A percentile compares a stretch with the other conserved stretches of the same genome.
These are phyloP conservation scores for Xenopus laevis DNA, from an alignment of 2,113 vertebrate genomes.

Conservation along the genomic window DNA sequence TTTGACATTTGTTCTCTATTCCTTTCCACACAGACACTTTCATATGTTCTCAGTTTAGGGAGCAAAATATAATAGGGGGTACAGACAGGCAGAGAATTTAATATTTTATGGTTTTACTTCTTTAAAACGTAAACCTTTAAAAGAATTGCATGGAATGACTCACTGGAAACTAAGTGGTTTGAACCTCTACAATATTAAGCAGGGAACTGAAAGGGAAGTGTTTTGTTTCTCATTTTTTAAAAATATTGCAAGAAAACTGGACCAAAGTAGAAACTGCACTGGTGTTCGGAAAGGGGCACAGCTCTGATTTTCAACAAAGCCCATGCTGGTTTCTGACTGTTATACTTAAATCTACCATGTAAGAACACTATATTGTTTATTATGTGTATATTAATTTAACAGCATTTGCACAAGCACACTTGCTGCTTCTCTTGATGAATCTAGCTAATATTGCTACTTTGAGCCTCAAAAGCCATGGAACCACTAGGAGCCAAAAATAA, in stretches of 20 bases:
- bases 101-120: neutral
- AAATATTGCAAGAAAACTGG: constrained; percentile 13
- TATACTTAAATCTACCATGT: neutral
- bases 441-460: neutral
- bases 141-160: neutral
- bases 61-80: neutral
- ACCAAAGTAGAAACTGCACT: constrained; percentile 29
- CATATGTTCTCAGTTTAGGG: constrained; percentile 13
- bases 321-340: neutral
- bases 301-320: neutral
- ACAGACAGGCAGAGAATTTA: neutral
- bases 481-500: constrained; percentile 19
- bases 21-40: constrained; percentile 13
- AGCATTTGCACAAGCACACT: neutral
- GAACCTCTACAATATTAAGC: neutral
- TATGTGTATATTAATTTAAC: neutral
- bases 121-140: neutral
- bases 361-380: neutral
- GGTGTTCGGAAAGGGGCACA: neutral
- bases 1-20: neutral
- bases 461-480: constrained; percentile 18
- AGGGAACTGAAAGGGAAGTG: neutral
- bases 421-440: neutral
- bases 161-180: neutral
- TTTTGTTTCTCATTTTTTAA: neutral